Conservation (phyloP, 1,140 invertebrate genomes). For the Palaemon carinicauda region DNA sequence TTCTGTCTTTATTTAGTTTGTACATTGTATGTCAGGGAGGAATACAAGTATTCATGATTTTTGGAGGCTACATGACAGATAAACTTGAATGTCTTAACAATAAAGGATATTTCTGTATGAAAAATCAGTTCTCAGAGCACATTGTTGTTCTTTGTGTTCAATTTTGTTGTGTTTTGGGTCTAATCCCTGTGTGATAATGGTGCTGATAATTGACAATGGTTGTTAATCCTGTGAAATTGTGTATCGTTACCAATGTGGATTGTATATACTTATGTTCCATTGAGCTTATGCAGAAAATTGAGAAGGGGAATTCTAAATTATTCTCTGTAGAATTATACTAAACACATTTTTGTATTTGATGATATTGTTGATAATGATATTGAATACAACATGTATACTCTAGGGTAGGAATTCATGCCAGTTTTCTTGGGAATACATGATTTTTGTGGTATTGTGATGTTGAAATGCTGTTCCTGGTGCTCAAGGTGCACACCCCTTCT, state of each 20-base stretch:
- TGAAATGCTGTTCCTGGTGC: constrained; percentile 18
- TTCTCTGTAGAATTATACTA: neutral
- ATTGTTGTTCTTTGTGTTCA: neutral
- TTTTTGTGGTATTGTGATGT: neutral
- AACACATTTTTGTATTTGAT: no score
- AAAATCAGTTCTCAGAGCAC: neutral
- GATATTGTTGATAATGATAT: no score
- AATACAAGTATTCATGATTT: no score
- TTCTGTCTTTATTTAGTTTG: no score
- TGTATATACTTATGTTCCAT: constrained; percentile 6
- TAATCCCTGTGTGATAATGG: constrained; percentile 31
- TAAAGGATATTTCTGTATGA: neutral
- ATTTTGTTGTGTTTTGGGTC: constrained; percentile 3
- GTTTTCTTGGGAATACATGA: no score
- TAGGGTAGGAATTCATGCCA: no score
- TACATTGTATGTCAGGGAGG: no score
- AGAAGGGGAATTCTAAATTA: no score
- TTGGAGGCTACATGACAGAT: no score
- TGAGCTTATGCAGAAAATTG: neutral
- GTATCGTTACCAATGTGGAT: neutral
- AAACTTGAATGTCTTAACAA: no score
- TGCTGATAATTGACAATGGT: constrained; percentile 15
- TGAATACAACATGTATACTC: no score
- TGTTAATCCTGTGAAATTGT: constrained; percentile 5
- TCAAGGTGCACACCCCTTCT: constrained; percentile 17